phyloP scores from a whole-genome alignment of 2,888 invertebrate genomes.

The Muschampia plurimacula region DNA sequence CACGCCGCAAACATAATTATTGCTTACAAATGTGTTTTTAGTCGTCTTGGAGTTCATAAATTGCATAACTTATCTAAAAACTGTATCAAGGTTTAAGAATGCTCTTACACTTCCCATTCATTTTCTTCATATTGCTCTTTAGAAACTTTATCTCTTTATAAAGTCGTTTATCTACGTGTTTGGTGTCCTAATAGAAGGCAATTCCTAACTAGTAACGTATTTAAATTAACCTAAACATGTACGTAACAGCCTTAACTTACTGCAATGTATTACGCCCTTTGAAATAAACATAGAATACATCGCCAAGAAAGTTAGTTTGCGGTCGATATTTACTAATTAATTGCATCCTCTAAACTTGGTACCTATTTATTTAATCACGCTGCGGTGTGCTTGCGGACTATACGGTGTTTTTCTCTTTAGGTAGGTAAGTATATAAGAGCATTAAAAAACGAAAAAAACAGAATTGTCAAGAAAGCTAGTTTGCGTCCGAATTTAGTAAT shows the following conservation, averaged over 20 bases:
- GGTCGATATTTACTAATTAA: constrained; percentile 46
- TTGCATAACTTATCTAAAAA: constrained; percentile 40
- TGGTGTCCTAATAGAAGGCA: constrained; percentile 3
- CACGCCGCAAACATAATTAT: constrained; percentile 51
- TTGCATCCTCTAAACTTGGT: constrained; percentile 40
- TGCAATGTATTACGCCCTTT: constrained; percentile 55
- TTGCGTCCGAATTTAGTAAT: constrained; percentile 43
- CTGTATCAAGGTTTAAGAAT: constrained; percentile 51
- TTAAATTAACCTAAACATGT: constrained; percentile 23
- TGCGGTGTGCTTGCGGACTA: too few relatives aligned
- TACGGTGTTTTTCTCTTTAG: not conserved
- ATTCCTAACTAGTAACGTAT: not conserved
- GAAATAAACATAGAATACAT: constrained; percentile 54
- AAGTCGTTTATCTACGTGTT: constrained; percentile 8
- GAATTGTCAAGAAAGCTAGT: too few relatives aligned
- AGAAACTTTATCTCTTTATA: constrained; percentile 25
- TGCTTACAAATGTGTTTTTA: constrained; percentile 22
- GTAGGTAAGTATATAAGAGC: too few relatives aligned
- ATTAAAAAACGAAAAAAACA: too few relatives aligned
- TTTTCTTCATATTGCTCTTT: too few relatives aligned
- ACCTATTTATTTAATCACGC: constrained; percentile 8
- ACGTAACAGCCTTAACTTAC: constrained; percentile 41
- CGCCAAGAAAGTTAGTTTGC: constrained; percentile 37
- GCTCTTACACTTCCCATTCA: constrained; percentile 50
- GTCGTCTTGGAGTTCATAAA: constrained; percentile 45